Percentiles rank a stretch among this genome's conserved stretches.
Conservation (phyloP, 2,113 vertebrate species). For the Rhabdornis inornatus region DNA sequence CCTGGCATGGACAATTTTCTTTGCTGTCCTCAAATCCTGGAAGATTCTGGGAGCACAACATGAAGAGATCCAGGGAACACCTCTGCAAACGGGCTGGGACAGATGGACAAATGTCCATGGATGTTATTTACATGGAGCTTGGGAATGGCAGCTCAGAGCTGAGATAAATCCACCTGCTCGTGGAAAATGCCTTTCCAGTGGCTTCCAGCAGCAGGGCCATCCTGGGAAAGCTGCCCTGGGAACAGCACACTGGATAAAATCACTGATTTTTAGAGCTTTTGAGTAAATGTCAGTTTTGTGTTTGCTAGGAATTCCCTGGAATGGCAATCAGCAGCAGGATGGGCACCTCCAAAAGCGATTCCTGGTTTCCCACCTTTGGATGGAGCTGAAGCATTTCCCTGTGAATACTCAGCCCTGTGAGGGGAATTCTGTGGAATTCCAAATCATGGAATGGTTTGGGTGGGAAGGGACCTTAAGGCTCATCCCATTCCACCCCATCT, state of each 20-base stretch:
- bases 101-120: fast-evolving
- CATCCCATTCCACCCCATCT: not conserved
- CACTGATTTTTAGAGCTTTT: not conserved
- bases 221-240: not conserved
- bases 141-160: not conserved
- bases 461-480: not conserved
- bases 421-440: not conserved
- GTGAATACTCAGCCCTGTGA: fast-evolving
- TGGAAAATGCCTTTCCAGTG: not conserved
- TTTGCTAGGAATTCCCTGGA: not conserved
- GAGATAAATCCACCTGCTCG: not conserved
- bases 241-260: not conserved
- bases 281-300: not conserved
- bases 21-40: not conserved
- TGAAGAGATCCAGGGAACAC: not conserved
- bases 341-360: not conserved
- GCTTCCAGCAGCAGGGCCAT: not conserved
- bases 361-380: not conserved
- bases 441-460: not conserved
- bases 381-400: not conserved
- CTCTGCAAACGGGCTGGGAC: not conserved
- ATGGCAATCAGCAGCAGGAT: fast-evolving
- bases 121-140: not conserved
- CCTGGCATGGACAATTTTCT: fast-evolving
- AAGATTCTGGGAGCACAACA: not conserved